Evolutionary conservation across 2,888 invertebrate species (phyloP).

Genomic region (Dryobotodes eremita): DNA sequence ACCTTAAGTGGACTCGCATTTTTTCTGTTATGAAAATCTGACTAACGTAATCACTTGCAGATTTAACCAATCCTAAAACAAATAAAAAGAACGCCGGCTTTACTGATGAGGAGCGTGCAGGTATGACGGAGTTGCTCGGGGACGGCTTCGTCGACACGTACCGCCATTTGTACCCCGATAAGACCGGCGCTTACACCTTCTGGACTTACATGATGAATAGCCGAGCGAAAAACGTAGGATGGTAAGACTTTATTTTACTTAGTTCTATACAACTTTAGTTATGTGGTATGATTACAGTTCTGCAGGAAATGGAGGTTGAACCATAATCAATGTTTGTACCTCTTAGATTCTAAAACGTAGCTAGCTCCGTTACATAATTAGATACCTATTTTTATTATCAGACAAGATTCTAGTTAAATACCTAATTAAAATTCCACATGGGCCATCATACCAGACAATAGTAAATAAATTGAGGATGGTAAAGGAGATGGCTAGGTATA

Average conservation of each 20-base stretch:
- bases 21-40: not conserved
- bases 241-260: slow-evolving; percentile 91
- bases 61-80: slow-evolving; percentile 98
- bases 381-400: slow-evolving; percentile 1
- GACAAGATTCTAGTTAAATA: not conserved
- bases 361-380: not conserved
- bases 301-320: not conserved
- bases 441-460: not conserved
- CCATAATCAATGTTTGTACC: not conserved
- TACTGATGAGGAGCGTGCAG: slow-evolving; percentile 97
- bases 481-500: not conserved
- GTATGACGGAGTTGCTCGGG: slow-evolving; percentile 95
- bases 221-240: slow-evolving; percentile 97
- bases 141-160: slow-evolving; percentile 97
- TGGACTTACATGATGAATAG: slow-evolving; percentile 98
- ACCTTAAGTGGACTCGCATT: not conserved
- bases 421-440: slow-evolving; percentile 14
- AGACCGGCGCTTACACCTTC: slow-evolving; percentile 96
- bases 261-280: not conserved
- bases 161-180: slow-evolving; percentile 96
- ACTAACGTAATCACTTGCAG: slow-evolving; percentile 83
- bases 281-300: not conserved
- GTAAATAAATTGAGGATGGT: not conserved
- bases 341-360: not conserved
- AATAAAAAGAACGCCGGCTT: slow-evolving; percentile 99